A percentile compares a stretch with the other conserved stretches of the same genome.
These are phyloP conservation scores for Diachasmimorpha longicaudata DNA, from an alignment of 1,140 invertebrate species.

Conservation along the genomic window DNA sequence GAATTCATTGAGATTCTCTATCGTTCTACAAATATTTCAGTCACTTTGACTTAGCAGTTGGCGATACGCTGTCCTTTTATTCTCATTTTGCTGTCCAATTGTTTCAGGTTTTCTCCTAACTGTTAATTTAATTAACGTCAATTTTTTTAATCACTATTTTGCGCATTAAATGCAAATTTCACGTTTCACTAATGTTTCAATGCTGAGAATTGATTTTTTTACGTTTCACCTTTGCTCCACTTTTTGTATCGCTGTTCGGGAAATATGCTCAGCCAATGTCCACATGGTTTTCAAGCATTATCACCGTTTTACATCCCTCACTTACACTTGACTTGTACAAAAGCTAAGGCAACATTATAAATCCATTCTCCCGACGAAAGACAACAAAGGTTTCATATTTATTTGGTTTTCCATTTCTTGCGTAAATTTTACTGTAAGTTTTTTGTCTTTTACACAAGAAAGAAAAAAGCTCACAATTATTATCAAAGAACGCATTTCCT, in stretches of 20 bases:
- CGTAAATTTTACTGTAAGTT: conserved; percentile 16
- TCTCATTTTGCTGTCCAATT: background rate
- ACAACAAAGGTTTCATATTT: conserved; percentile 15
- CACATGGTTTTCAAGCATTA: background rate
- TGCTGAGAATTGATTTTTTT: background rate
- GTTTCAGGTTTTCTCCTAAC: background rate
- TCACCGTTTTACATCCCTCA: background rate
- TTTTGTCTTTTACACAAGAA: background rate
- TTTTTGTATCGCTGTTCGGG: background rate
- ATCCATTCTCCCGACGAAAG: conserved; percentile 23
- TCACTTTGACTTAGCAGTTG: conserved; percentile 27
- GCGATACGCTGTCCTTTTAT: conserved; percentile 17
- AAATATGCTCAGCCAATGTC: background rate
- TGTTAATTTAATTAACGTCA: too few relatives aligned
- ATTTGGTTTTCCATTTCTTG: background rate
- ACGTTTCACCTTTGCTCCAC: background rate
- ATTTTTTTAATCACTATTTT: background rate
- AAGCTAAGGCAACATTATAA: conserved; percentile 52
- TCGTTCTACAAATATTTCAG: background rate
- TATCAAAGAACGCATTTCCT: background rate
- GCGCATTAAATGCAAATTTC: background rate
- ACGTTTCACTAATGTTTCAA: background rate
- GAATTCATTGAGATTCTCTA: background rate
- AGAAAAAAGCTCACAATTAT: background rate
- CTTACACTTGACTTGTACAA: conserved; percentile 44